Evolutionary conservation across 2,888 invertebrate species (phyloP).

Genomic region (Empis livida): DNA sequence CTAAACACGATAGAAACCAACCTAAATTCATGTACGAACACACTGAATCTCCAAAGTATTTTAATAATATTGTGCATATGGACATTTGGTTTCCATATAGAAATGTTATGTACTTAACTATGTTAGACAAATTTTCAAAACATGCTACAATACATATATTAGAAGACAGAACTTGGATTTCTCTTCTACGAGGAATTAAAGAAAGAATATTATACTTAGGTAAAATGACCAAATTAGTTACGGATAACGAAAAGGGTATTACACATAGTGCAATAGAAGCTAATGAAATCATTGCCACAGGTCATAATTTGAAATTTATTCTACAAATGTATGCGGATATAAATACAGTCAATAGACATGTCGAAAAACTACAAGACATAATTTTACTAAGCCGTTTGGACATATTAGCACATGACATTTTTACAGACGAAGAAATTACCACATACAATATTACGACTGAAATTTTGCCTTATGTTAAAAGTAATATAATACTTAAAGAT

Average conservation of each 20-base stretch:
- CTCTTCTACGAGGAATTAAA: slow-evolving; percentile 1
- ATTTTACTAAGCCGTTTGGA: too few relatives aligned
- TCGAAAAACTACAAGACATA: too few relatives aligned
- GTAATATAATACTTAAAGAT: too few relatives aligned
- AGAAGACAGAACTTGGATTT: slow-evolving; percentile 5
- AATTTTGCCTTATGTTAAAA: too few relatives aligned
- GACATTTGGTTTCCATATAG: slow-evolving; percentile 5
- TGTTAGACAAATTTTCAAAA: slow-evolving; percentile 5
- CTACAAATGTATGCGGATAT: background rate
- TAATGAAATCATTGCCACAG: too few relatives aligned
- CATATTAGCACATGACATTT: too few relatives aligned
- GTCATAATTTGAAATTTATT: background rate
- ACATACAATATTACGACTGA: too few relatives aligned
- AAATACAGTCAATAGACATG: background rate
- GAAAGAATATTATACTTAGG: slow-evolving; percentile 3
- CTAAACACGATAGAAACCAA: background rate
- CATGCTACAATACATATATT: background rate
- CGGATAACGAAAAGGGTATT: slow-evolving; percentile 1
- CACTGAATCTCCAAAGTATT: background rate
- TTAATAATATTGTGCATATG: slow-evolving; percentile 5
- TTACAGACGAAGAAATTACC: too few relatives aligned
- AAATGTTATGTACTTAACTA: slow-evolving; percentile 5
- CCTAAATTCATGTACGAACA: background rate
- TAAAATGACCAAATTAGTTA: slow-evolving; percentile 2
- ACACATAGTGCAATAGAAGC: slow-evolving; percentile 1